Base-by-base conservation (phyloP, 2,888 invertebrate genomes). In the Brenthis daphne region DNA sequence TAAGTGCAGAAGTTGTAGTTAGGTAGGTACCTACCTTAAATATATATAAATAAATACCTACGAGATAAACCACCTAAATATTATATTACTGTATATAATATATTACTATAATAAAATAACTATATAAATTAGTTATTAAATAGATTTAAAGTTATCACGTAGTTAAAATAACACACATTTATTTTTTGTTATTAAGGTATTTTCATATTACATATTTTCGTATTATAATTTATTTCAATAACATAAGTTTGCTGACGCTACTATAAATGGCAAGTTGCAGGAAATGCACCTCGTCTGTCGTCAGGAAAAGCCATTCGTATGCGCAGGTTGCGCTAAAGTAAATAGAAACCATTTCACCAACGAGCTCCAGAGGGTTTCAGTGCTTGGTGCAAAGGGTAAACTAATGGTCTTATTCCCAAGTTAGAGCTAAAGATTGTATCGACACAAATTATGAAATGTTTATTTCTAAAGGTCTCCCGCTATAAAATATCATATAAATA, bases 221-320 rank as follows among this genome's bases (percentile, higher is more conserved):
- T 20, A 20, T 20, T 1, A 16, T 16, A 16, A 20, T 20, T 20
- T 20, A 20, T 20, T 20, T 20, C 20, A 58, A 48, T 24, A 57
- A 60, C 29, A 50, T n/a, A 50, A n/a, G 65, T 85, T 70, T 87
- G 86, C 83, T 73, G 73, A 77, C 85, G 12, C 56, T 89, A 84
- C 85, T 73, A 64, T 78, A 77, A 70, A 79, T 74, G 68, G 56
- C 63, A 71, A 69, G 73, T 76, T 86, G 87, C 84, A 88, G 86
- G 86, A 88, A 88, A 88, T 90, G 90, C 90, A 88, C 76, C 82
- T 80, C 75, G 75, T 79, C 82, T 81, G 78, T 76, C 77, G 80
- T 81, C 74, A 79, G 77, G 79, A 84, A 83, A 76, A 75, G 77
- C 80, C 82, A 85, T 88, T 86, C 80, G 79, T 80, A 84, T 82